Percentiles rank a stretch among this genome's conserved stretches.
Conservation (phyloP, 2,113 vertebrate species). For the Vidua chalybeata region DNA sequence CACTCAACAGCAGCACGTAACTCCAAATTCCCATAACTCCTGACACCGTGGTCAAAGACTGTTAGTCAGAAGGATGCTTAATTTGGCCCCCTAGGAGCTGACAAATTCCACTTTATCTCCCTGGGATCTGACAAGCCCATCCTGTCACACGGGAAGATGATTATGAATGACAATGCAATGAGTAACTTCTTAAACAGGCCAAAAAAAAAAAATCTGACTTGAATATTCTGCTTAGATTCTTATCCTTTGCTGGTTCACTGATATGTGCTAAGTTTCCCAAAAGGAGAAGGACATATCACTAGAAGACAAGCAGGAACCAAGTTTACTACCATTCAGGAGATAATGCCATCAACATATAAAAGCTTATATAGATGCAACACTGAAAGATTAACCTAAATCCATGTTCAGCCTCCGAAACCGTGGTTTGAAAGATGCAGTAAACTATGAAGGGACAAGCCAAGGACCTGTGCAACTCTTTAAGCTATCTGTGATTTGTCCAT, state of each 20-base stretch:
- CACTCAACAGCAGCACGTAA: neutral
- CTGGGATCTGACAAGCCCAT: neutral
- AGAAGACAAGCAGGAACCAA: neutral
- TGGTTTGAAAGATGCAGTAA: neutral
- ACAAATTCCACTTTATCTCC: slow-evolving; percentile 24
- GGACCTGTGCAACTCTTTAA: neutral
- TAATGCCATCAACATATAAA: neutral
- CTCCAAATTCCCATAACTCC: slow-evolving; percentile 10
- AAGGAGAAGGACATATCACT: neutral
- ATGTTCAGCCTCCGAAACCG: neutral
- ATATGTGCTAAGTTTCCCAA: neutral
- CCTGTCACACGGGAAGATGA: slow-evolving; percentile 27
- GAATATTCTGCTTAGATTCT: neutral
- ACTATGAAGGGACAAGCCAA: neutral
- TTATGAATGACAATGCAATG: slow-evolving; percentile 10
- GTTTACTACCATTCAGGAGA: neutral
- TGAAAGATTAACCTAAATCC: neutral
- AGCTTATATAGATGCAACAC: neutral
- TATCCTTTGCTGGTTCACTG: neutral
- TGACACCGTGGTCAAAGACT: neutral
- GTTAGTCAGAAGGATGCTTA: slow-evolving; percentile 49
- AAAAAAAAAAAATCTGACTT: neutral
- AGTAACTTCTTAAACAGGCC: neutral
- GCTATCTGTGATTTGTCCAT: neutral
- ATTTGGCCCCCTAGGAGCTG: slow-evolving; percentile 38